phyloP scores from a whole-genome alignment of 2,888 invertebrate species.

The Phasia obesa region DNA sequence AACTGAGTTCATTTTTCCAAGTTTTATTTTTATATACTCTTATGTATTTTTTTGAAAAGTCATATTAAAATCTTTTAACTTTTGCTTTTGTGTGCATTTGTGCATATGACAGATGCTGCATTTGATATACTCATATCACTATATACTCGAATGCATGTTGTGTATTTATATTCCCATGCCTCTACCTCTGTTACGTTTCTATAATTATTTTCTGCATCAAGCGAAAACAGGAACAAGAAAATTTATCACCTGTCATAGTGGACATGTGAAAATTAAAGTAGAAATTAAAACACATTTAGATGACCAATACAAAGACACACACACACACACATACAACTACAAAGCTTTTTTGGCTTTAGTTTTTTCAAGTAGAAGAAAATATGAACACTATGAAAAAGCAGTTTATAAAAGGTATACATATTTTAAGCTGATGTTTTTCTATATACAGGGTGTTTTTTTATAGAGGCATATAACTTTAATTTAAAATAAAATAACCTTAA shows the following conservation, averaged over 20 bases:
- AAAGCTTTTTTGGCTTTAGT: neutral
- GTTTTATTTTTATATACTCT: constrained; percentile 33
- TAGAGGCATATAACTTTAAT: too few relatives aligned
- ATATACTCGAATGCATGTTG: neutral
- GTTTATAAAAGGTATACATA: neutral
- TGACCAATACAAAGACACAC: constrained; percentile 6
- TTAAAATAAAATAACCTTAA: too few relatives aligned
- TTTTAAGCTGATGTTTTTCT: constrained; percentile 32
- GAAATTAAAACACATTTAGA: constrained; percentile 33
- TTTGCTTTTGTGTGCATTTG: neutral
- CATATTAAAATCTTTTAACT: constrained; percentile 42
- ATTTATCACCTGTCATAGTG: constrained; percentile 59
- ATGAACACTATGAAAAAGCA: constrained; percentile 10
- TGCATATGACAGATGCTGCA: constrained; percentile 37
- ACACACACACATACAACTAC: too few relatives aligned
- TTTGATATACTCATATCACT: neutral
- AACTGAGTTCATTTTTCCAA: constrained; percentile 14
- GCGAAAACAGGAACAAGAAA: constrained; percentile 49
- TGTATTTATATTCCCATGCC: neutral
- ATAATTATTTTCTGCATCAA: constrained; percentile 47
- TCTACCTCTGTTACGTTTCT: constrained; percentile 21
- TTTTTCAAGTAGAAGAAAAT: neutral
- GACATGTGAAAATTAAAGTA: constrained; percentile 67
- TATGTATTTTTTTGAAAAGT: constrained; percentile 9
- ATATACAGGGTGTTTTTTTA: too few relatives aligned